Evolutionary conservation across 2,888 invertebrate genomes (phyloP).

Genomic region (Scelioninae gen. 2): DNA sequence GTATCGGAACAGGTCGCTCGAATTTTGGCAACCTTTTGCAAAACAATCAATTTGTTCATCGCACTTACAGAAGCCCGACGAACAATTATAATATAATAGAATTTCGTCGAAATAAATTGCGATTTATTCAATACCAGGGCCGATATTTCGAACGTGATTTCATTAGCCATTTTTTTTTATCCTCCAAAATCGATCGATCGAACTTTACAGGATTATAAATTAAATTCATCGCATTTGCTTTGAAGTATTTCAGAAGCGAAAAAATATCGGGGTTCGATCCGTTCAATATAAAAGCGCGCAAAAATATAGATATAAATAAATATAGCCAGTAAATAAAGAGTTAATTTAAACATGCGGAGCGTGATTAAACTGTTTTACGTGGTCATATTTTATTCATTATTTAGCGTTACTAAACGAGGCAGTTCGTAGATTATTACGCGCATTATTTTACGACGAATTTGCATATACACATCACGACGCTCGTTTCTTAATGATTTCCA

Average conservation of each 20-base stretch:
- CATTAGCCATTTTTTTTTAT: neutral
- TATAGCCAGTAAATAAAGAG: slow-evolving; percentile 19
- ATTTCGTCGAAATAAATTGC: neutral
- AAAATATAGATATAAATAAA: slow-evolving; percentile 16
- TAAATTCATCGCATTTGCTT: slow-evolving; percentile 18
- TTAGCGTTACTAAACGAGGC: slow-evolving; percentile 10
- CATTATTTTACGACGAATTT: neutral
- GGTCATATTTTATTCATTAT: slow-evolving; percentile 33
- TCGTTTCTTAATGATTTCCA: too few relatives aligned
- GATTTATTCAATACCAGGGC: neutral
- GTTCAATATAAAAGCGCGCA: neutral
- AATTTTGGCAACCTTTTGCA: too few relatives aligned
- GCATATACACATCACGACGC: too few relatives aligned
- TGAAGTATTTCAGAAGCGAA: slow-evolving; percentile 14
- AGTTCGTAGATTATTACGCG: slow-evolving; percentile 28
- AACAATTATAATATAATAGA: neutral
- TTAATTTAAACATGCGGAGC: slow-evolving; percentile 6
- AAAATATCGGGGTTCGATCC: neutral
- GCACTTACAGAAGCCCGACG: too few relatives aligned
- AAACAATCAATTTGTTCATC: too few relatives aligned
- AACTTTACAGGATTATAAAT: slow-evolving; percentile 30
- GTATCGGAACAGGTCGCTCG: too few relatives aligned
- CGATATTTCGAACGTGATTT: slow-evolving; percentile 2
- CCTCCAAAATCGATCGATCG: neutral
- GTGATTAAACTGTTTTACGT: too few relatives aligned